Conservation (phyloP, 2,888 invertebrate species). For the Rhogogaster chlorosoma region DNA sequence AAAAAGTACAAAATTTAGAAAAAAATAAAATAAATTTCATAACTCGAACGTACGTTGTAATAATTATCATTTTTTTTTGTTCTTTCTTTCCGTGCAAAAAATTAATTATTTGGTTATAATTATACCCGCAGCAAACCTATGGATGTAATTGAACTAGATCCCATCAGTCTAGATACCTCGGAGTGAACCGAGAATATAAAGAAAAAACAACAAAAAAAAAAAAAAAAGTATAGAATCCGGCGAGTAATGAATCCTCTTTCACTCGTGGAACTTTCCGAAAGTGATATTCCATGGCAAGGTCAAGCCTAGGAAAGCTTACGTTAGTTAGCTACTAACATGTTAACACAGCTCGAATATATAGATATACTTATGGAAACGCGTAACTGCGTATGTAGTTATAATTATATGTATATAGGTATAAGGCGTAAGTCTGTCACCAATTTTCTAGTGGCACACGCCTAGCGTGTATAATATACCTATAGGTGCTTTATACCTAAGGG, state of each 20-base stretch:
- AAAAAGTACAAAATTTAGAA: not conserved
- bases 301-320: conserved; percentile 6
- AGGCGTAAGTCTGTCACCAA: not conserved
- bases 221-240: not conserved
- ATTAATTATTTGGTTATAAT: not conserved
- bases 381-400: not conserved
- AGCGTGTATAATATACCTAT: not conserved
- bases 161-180: not conserved
- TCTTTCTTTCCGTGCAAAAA: not conserved
- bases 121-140: not conserved
- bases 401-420: not conserved
- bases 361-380: not conserved
- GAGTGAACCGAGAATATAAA: not conserved
- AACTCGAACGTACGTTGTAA: not conserved
- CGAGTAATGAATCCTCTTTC: not conserved
- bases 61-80: not conserved
- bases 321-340: not conserved
- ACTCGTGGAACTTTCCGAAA: conserved; percentile 30
- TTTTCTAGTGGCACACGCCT: not conserved
- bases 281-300: conserved; percentile 28
- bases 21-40: not conserved
- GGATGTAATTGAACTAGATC: not conserved
- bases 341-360: not conserved
- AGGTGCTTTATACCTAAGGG: not conserved
- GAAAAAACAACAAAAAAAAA: not conserved